Conservation (phyloP, 53 echinoderm and acorn worm genomes). For the Stichopus horrens region DNA sequence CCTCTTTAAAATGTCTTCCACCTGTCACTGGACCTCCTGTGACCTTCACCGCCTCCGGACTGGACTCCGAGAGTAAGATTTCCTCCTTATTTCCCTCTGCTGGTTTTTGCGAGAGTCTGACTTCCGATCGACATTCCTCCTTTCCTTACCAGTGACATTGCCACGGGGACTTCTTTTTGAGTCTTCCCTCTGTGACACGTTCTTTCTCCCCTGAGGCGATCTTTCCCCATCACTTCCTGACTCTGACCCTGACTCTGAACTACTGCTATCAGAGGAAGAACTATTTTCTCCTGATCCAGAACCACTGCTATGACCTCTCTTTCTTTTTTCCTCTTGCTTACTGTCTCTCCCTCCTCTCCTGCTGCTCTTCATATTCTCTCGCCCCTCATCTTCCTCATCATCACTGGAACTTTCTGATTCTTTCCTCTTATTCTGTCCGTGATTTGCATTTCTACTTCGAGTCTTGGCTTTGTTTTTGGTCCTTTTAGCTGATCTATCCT, state of each 20-base stretch:
- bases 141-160: not conserved
- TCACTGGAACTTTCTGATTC: conserved; percentile 3
- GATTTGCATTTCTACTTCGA: not conserved
- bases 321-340: not conserved
- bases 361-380: not conserved
- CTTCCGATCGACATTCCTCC: not conserved
- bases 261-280: conserved; percentile 1
- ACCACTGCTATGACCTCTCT: conserved; percentile 15
- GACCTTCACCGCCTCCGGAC: conserved; percentile 24
- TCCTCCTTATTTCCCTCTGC: conserved; percentile 23
- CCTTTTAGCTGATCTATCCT: not conserved
- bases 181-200: not conserved
- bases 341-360: not conserved
- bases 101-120: not conserved
- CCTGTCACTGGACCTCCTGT: not conserved
- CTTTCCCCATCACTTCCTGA: conserved; percentile 1
- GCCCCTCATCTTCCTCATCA: not conserved
- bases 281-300: conserved; percentile 29
- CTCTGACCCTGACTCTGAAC: not conserved
- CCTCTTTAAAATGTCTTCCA: not conserved
- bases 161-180: not conserved
- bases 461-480: not conserved
- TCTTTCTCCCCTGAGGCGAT: not conserved
- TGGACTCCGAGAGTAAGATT: conserved; percentile 19
- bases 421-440: not conserved